Evolutionary conservation across 2,113 vertebrate genomes (phyloP).

Genomic region (Anhinga anhinga): DNA sequence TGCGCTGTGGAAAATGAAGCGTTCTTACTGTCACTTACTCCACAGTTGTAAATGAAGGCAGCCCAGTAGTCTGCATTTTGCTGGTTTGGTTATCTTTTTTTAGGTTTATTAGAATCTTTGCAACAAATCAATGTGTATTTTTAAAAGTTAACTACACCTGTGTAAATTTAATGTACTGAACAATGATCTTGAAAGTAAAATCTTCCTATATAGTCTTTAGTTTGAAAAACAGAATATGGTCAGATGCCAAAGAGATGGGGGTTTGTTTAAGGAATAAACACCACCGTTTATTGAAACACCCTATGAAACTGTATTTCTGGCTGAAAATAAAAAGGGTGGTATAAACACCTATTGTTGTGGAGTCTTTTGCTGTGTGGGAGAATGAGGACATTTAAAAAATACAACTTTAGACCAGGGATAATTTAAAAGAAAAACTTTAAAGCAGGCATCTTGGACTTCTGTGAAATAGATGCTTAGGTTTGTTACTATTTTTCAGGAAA

Average conservation of each 20-base stretch:
- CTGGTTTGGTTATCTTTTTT: conserved; percentile 6
- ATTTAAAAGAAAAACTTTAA: not conserved
- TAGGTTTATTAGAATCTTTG: conserved; percentile 45
- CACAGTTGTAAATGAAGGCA: not conserved
- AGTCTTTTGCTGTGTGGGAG: conserved; percentile 32
- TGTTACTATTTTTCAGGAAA: not conserved
- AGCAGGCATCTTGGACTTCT: not conserved
- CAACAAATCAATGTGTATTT: conserved; percentile 24
- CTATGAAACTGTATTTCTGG: conserved; percentile 73
- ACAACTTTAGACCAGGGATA: not conserved
- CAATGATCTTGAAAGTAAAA: conserved; percentile 61
- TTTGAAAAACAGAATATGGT: conserved; percentile 65
- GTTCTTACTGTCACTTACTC: not conserved
- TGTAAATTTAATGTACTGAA: conserved; percentile 65
- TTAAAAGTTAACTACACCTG: conserved; percentile 58
- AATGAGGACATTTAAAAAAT: not conserved
- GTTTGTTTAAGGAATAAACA: conserved; percentile 70
- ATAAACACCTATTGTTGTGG: conserved; percentile 47
- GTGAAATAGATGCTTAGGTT: not conserved
- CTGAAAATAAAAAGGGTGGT: conserved; percentile 74
- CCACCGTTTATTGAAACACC: conserved; percentile 68
- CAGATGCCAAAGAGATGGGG: conserved; percentile 75
- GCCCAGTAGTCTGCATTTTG: not conserved
- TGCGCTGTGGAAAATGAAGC: conserved; percentile 1
- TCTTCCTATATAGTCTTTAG: conserved; percentile 68